Evolutionary conservation across 2,888 invertebrate genomes (phyloP), one percentile per base, ranked within the genome.

Genomic region (Anoplius nigerrimus): DNA sequence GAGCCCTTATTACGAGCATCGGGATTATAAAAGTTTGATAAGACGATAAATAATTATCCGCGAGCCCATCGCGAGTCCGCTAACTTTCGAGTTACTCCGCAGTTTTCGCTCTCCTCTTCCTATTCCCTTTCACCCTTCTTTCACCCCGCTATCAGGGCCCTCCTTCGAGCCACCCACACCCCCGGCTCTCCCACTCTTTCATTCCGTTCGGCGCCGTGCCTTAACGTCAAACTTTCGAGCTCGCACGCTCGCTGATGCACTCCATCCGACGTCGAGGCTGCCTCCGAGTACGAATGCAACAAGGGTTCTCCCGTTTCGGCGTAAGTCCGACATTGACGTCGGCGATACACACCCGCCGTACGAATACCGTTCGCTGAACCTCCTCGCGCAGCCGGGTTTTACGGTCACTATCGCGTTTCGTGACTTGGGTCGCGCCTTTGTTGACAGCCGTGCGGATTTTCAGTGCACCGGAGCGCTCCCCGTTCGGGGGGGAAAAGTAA

Each of bases 1-100:
- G 45, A 54, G 61, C 63, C 66, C 68, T 74, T 71, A 56, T 18
- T 54, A 57, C 62, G 20, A 57, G 64, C 78, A 79, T 82, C 75
- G 75, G 82, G 84, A 86, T 86, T 86, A 84, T 86, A 82, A 86
- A 86, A 86, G 86, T 86, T 86, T 86, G 84, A 86, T 86, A 84
- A 85, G 86, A 80, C 84, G 86, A 86, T 86, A 86, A 86, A 86
- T 86, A 86, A 86, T 86, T 86, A 86, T 86, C 86, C 81, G 76
- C 75, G 72, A 81, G 75, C 75, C 76, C 72, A 76, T 76, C 71
- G 72, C 71, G 72, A 69, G 66, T 75, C 71, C 68, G 79, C 76
- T 78, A 83, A 85, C 83, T 84, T 84, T 82, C 75, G 80, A 82
- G 79, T 85, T 82, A 79, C 79, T 72, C 34, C 76, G n/a, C 53